A percentile compares a stretch with the other conserved stretches of the same genome.
Conservation (phyloP, 2,888 invertebrate species). For the Temnothorax rugatulus region DNA sequence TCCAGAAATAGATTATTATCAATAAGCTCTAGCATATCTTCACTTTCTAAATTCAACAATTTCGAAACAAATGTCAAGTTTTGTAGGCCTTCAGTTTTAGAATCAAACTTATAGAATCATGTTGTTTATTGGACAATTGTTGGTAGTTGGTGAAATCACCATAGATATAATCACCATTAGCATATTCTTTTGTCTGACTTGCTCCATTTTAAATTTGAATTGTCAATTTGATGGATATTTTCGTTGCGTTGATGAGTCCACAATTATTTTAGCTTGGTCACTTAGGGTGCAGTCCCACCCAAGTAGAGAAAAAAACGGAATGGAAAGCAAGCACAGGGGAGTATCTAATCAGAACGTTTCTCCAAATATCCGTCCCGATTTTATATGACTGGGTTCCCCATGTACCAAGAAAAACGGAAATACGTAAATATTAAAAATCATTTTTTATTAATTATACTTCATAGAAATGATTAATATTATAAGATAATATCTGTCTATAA, state of each 20-base stretch:
- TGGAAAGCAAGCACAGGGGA: too few relatives aligned
- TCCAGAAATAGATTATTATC: neutral
- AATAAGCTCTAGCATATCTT: neutral
- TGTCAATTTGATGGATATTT: neutral
- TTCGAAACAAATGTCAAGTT: neutral
- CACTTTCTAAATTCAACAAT: neutral
- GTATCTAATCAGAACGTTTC: too few relatives aligned
- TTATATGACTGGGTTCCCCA: too few relatives aligned
- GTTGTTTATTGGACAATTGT: neutral
- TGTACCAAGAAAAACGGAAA: too few relatives aligned
- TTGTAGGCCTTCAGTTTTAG: conserved; percentile 3
- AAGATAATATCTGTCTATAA: too few relatives aligned
- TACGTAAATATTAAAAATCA: too few relatives aligned
- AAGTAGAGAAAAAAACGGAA: too few relatives aligned
- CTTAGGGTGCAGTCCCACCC: too few relatives aligned
- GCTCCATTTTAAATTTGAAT: neutral
- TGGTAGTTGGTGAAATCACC: neutral
- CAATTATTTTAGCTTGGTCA: neutral
- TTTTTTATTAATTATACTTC: too few relatives aligned
- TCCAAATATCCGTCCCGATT: too few relatives aligned
- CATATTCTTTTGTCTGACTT: conserved; percentile 13
- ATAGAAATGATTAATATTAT: too few relatives aligned
- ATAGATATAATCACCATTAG: neutral
- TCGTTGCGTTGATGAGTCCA: neutral
- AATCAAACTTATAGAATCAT: neutral